Evolutionary conservation across 2,888 invertebrate species (phyloP), one percentile per base, ranked within the genome.

Genomic region (Scaeva pyrastri): DNA sequence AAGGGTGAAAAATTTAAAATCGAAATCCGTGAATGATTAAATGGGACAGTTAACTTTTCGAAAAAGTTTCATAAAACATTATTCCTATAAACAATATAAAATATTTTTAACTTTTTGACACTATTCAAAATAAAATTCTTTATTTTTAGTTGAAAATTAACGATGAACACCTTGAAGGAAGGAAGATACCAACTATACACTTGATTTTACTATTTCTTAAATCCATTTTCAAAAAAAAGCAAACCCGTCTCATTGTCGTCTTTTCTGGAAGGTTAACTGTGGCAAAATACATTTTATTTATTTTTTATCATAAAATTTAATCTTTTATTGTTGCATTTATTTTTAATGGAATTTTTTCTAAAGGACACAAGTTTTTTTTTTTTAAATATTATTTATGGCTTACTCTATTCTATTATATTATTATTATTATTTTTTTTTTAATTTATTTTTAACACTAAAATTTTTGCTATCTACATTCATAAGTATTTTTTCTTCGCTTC

Each of bases 401-500:
- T 60, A 21, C 39, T 39, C 50, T 62, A 16, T 43, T 39, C 7
- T 70, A 26, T 41, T 60, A 23, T 43, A 43, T 60, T 78, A 52
- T 26, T 1, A 6, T 31, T 31, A 0, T 60, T 45, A n/a, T 31
- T 56, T 43, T 45, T 26, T 45, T 62, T 50, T 64, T 23, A 73
- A 55, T 45, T 58, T 66, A 70, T 50, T 36, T 75, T 75, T 50
- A 77, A 64, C 73, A 71, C 66, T 86, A 86, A 78, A 74, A 50
- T 73, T 78, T 58, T 79, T 58, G 77, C 86, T 86, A 86, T 64
- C 86, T 86, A 86, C 82, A 78, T 78, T 86, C 86, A 86, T 86
- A 86, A 86, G 86, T 86, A 82, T 81, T 78, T 56, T 71, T 82
- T 43, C 58, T 78, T 86, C 62, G 50, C 70, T 55, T 74, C 70